Evolutionary conservation across 2,888 invertebrate genomes (phyloP), one percentile per base, ranked within the genome.

Genomic region (Conus canariensis): DNA sequence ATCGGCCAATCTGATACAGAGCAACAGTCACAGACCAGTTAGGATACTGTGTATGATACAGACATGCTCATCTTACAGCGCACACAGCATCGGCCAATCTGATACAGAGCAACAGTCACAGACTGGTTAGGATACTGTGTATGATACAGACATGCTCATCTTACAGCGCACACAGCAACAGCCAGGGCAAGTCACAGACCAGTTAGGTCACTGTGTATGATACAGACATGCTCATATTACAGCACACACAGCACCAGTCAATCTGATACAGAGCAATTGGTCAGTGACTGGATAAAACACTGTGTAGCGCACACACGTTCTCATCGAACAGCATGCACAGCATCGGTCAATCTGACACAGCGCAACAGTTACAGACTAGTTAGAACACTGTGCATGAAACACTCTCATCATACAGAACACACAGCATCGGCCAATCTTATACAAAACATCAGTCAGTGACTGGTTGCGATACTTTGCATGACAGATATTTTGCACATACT

Each of bases 171-270:
- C 30, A 19, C 86, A 22, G 86, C 86, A 86, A 16, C 16, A 30
- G 8, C 86, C 30, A 30, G 30, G 30, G 30, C 30, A 30, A 30
- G 30, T 30, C 30, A 30, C 30, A 30, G 2, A 30, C 30, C 2
- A 2, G 30, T 30, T 30, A 30, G 30, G 30, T 1, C 30, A 30
- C 30, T 30, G 30, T 30, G 30, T 30, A 30, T 30, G 30, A 30
- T 30, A 30, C 30, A 30, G 1, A 30, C 30, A 30, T 0, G 59
- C 90, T 70, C 6, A 90, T 14, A 56, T 87, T 56, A 80, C 87
- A 90, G 59, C 90, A 90, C 25, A 88, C 30, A 0, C 80, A 80
- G 60, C 30, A 80, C n/a, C n/a, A n/a, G n/a, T n/a, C n/a, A n/a
- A n/a, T n/a, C n/a, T n/a, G n/a, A n/a, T n/a, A 30, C 30, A 30